Evolutionary conservation across 2,888 invertebrate species (phyloP).

Genomic region (Calliopum simillimum): DNA sequence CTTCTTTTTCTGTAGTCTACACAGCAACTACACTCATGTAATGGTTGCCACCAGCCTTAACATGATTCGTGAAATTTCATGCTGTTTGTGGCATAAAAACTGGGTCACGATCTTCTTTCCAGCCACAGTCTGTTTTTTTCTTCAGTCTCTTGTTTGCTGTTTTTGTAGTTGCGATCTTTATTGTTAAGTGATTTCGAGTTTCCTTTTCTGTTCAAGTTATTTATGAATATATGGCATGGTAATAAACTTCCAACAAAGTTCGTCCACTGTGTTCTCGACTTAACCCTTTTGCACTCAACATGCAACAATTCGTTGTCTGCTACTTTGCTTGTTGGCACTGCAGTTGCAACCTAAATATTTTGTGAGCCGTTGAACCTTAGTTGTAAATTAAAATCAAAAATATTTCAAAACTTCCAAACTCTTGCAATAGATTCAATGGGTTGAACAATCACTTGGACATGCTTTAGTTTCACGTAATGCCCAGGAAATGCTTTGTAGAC

Average conservation of each 20-base stretch:
- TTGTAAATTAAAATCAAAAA: too few species aligned
- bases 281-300: too few species aligned
- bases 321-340: too few species aligned
- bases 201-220: background rate
- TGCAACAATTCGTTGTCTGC: too few species aligned
- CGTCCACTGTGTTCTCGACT: too few species aligned
- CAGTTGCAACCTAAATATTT: conserved; percentile 61
- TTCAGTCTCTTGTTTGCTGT: background rate
- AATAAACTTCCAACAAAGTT: background rate
- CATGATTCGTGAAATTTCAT: background rate
- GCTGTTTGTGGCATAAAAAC: conserved; percentile 18
- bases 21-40: background rate
- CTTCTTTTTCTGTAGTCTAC: background rate
- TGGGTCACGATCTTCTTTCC: conserved; percentile 26
- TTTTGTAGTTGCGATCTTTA: conserved; percentile 1
- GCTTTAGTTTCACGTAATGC: conserved; percentile 27
- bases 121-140: background rate
- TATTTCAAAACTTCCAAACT: too few species aligned
- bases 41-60: background rate
- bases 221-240: background rate
- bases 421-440: too few species aligned
- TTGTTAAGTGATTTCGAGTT: background rate
- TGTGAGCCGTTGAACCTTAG: conserved; percentile 43
- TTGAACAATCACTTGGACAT: background rate
- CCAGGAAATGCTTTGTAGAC: background rate